phyloP scores from a whole-genome alignment of 2,888 invertebrate genomes.

The Drosophila fulvimacula region DNA sequence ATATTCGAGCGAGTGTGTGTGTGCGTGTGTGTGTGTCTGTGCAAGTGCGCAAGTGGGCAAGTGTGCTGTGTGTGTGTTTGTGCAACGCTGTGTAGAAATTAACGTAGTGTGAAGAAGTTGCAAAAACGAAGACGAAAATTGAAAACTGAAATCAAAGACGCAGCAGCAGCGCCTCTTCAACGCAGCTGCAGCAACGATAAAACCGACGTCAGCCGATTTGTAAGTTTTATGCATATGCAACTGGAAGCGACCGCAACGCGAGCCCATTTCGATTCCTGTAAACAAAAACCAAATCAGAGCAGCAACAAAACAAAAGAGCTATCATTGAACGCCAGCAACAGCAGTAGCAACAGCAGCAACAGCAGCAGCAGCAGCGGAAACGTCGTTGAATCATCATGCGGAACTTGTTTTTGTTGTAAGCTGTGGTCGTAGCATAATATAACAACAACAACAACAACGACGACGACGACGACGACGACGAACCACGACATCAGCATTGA shows the following conservation, averaged over 20 bases:
- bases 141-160: constrained; percentile 24
- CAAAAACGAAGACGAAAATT: constrained; percentile 52
- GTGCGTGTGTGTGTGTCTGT: constrained; percentile 17
- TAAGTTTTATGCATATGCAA: constrained; percentile 31
- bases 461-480: constrained; percentile 11
- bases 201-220: constrained; percentile 17
- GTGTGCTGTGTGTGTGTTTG: constrained; percentile 35
- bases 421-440: constrained; percentile 41
- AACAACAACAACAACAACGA: constrained; percentile 23
- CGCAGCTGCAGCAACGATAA: constrained; percentile 44
- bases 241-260: constrained; percentile 6
- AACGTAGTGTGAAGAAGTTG: constrained; percentile 68
- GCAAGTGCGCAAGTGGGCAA: constrained; percentile 1
- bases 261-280: constrained; percentile 43
- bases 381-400: constrained; percentile 74
- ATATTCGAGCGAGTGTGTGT: constrained; percentile 6
- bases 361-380: constrained; percentile 53
- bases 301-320: constrained; percentile 38
- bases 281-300: constrained; percentile 54
- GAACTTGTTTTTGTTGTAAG: constrained; percentile 68
- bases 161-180: constrained; percentile 16
- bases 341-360: constrained; percentile 13
- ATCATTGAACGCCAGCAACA: constrained; percentile 36
- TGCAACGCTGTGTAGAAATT: constrained; percentile 68
- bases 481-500: constrained; percentile 8